phyloP scores from a whole-genome alignment of 2,113 vertebrate species.

The Siniperca chuatsi region DNA sequence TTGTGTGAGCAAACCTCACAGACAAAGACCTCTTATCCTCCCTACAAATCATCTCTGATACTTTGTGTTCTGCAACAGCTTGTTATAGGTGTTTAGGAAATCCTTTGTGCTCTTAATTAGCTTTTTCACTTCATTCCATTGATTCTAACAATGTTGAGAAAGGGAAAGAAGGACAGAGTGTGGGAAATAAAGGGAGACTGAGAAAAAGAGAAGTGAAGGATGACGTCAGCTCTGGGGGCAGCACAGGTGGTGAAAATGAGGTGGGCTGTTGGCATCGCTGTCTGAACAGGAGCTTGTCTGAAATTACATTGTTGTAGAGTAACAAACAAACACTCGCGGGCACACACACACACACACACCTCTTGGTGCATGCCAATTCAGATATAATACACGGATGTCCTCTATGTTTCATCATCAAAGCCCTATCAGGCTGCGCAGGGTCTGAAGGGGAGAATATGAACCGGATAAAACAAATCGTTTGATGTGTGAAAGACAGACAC shows the following conservation, averaged over 20 bases:
- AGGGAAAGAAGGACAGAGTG: background rate
- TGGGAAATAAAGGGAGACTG: background rate
- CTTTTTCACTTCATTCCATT: conserved; percentile 21
- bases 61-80: conserved; percentile 12
- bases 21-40: conserved; percentile 30
- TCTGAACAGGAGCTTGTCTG: conserved; percentile 54
- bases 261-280: conserved; percentile 46
- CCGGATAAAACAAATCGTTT: conserved; percentile 89
- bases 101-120: conserved; percentile 34
- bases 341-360: conserved; percentile 44
- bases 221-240: conserved; percentile 43
- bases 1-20: background rate
- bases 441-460: conserved; percentile 86
- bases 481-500: conserved; percentile 88
- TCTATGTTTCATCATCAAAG: conserved; percentile 89
- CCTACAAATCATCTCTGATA: conserved; percentile 8
- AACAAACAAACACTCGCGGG: conserved; percentile 26
- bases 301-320: conserved; percentile 73
- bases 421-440: conserved; percentile 76
- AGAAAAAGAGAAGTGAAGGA: conserved; percentile 22
- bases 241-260: conserved; percentile 63
- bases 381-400: conserved; percentile 85
- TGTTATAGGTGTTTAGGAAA: conserved; percentile 38
- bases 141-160: conserved; percentile 4
- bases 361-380: conserved; percentile 78